Conservation (phyloP, 2,888 invertebrate genomes). For the Agriopis marginaria region DNA sequence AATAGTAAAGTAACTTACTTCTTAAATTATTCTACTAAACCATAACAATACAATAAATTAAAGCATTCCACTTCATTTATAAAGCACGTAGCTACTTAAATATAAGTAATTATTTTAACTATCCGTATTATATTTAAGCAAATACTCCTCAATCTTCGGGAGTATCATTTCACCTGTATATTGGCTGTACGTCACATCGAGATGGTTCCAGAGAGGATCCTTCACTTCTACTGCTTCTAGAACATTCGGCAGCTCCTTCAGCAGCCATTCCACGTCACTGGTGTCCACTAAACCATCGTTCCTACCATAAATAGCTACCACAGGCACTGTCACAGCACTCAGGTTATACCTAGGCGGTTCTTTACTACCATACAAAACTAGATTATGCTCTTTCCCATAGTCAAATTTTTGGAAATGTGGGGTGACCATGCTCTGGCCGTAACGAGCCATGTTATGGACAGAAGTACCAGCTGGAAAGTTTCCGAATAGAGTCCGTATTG, state of each 20-base stretch:
- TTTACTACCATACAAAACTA: slow-evolving; percentile 59
- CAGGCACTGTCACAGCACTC: slow-evolving; percentile 61
- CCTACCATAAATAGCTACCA: slow-evolving; percentile 65
- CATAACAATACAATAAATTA: not conserved
- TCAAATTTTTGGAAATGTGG: slow-evolving; percentile 67
- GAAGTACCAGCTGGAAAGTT: slow-evolving; percentile 72
- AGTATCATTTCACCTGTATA: slow-evolving; percentile 48
- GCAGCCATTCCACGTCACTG: slow-evolving; percentile 84
- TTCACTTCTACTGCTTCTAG: slow-evolving; percentile 84
- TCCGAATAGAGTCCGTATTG: slow-evolving; percentile 56
- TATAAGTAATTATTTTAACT: not conserved
- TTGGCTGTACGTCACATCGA: slow-evolving; percentile 52
- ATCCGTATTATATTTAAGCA: slow-evolving; percentile 37
- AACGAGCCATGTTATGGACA: slow-evolving; percentile 64
- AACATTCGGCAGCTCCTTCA: slow-evolving; percentile 83
- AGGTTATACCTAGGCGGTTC: slow-evolving; percentile 66
- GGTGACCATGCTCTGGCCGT: slow-evolving; percentile 63
- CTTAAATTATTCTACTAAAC: too few relatives aligned
- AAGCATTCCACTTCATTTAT: not conserved
- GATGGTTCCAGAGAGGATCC: slow-evolving; percentile 68
- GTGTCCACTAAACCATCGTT: slow-evolving; percentile 87
- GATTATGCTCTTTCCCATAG: slow-evolving; percentile 62
- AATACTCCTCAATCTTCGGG: slow-evolving; percentile 75
- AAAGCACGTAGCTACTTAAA: not conserved
- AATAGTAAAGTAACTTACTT: too few relatives aligned